A percentile compares a stretch with the other conserved stretches of the same genome.
Conservation (phyloP, 2,797 vertebrate genomes). For the Tadarida brasiliensis region DNA sequence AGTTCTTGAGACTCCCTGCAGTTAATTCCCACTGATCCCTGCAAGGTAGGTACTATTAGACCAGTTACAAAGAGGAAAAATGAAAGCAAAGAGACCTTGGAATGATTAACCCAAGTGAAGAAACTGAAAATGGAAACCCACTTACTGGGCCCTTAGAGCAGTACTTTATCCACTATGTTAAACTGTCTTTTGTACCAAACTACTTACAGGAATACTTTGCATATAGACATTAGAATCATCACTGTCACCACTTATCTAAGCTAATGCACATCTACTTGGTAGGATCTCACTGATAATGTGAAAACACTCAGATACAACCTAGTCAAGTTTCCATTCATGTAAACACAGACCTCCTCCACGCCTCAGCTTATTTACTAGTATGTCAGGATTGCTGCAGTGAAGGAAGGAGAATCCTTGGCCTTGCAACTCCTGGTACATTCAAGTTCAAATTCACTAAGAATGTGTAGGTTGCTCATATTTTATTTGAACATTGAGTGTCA, state of each 20-base stretch:
- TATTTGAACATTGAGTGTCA: not conserved
- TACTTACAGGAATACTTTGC: not conserved
- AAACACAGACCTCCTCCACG: not conserved
- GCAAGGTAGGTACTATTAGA: not conserved
- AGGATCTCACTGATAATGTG: not conserved
- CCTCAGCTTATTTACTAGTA: not conserved
- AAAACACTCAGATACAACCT: not conserved
- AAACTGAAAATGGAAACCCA: not conserved
- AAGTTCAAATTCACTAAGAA: slow-evolving; percentile 12
- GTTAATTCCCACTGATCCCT: not conserved
- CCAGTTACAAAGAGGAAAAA: not conserved
- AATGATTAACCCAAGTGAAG: not conserved
- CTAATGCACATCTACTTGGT: not conserved
- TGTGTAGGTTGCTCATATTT: slow-evolving; percentile 6
- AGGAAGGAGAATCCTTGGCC: not conserved
- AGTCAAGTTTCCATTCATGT: not conserved
- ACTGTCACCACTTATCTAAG: not conserved
- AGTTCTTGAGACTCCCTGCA: not conserved
- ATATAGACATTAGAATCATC: not conserved
- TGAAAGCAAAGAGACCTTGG: not conserved
- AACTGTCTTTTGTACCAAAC: not conserved
- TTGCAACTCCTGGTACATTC: not conserved
- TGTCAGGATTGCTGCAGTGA: not conserved
- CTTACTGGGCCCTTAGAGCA: not conserved
- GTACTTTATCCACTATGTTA: not conserved